Base-by-base conservation (phyloP, 2,797 vertebrate genomes). In the Platalea minor region DNA sequence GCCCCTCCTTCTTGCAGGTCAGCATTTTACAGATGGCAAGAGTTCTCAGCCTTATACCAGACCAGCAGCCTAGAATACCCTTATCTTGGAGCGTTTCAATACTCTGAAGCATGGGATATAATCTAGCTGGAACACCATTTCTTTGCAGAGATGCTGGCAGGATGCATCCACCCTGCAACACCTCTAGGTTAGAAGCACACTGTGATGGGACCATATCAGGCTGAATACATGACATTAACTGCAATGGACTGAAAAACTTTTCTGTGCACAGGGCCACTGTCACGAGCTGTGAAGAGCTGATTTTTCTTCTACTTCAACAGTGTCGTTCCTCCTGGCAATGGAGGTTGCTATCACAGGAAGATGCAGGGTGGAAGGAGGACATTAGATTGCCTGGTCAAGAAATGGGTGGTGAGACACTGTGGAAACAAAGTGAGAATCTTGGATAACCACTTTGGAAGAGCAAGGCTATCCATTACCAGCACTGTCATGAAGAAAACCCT, bases 181-280 rank as follows among this genome's bases (percentile, higher is more conserved):
- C 8, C 8, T 48, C 60, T n/a, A 45, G 25, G n/a, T 83, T 28
- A 68, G n/a, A 83, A 88, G 9, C 15, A 75, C 28, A 11, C 19
- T 43, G 12, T 31, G 43, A 15, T 2, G 3, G 56, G 24, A 35
- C 11, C 0, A 0, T 56, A 48, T 13, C 19, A 35, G 25, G 14
- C 45, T 88, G 48, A 13, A 63, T 53, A 51, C 4, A 8, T 31
- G 18, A 8, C 12, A 60, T 46, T 68, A 57, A 45, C 43, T 59
- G 21, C 33, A 46, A 6, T 6, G 17, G 33, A 37, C 20, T 54
- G 13, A 80, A 92, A 88, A 89, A 26, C 8, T 6, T 69, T 57
- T 25, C 33, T 50, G 39, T 23, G 8, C 7, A 24, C 20, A 29
- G 8, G 17, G 7, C 13, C 37, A 33, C 16, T 2, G 0, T 28